phyloP scores from a whole-genome alignment of 2,797 vertebrate genomes.

The Etheostoma perlongum region DNA sequence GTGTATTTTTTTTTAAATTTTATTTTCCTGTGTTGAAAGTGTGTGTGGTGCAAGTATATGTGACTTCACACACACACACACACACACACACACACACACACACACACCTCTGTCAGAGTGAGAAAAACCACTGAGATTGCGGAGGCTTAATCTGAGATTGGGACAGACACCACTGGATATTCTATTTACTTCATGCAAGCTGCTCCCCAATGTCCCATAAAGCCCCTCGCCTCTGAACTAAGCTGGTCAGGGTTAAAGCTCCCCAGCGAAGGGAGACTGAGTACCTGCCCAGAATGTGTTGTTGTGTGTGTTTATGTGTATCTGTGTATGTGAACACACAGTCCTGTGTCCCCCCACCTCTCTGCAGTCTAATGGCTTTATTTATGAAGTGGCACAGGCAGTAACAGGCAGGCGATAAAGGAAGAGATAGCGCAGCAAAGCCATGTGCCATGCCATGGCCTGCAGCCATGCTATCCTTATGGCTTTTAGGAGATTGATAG shows the following conservation, averaged over 20 bases:
- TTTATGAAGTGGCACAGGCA: constrained; percentile 78
- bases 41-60: constrained; percentile 8
- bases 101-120: constrained; percentile 44
- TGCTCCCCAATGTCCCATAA: constrained; percentile 76
- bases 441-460: constrained; percentile 42
- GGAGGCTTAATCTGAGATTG: constrained; percentile 73
- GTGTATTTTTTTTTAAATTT: constrained; percentile 32
- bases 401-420: constrained; percentile 74
- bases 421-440: constrained; percentile 49
- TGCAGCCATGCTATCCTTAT: constrained; percentile 50
- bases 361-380: constrained; percentile 71
- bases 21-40: not conserved
- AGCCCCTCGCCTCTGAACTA: constrained; percentile 74
- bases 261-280: constrained; percentile 71
- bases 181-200: constrained; percentile 74
- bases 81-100: constrained; percentile 39
- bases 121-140: constrained; percentile 59
- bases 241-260: constrained; percentile 78
- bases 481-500: constrained; percentile 64
- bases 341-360: constrained; percentile 9
- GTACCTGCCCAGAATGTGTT: constrained; percentile 68
- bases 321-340: constrained; percentile 39
- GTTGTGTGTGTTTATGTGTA: constrained; percentile 62
- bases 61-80: constrained; percentile 33
- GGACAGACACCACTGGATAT: constrained; percentile 71